Evolutionary conservation across 2,888 invertebrate genomes (phyloP).

Genomic region (Branchipolynoe longqiensis): DNA sequence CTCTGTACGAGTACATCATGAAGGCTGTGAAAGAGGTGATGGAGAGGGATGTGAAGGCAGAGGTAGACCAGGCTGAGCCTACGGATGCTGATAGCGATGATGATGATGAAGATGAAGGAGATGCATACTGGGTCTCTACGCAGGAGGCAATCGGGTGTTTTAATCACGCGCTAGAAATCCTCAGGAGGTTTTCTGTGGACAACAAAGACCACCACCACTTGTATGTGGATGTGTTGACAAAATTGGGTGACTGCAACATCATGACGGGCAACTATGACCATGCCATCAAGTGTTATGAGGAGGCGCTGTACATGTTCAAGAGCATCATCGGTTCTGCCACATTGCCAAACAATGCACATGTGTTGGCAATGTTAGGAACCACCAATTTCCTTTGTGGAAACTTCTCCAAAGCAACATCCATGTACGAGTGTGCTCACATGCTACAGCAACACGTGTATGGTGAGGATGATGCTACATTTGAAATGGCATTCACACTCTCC

Average conservation of each 20-base stretch:
- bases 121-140: slow-evolving; percentile 71
- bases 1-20: slow-evolving; percentile 77
- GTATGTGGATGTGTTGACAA: slow-evolving; percentile 70
- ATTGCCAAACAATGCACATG: slow-evolving; percentile 78
- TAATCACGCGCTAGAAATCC: slow-evolving; percentile 75
- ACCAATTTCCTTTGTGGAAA: slow-evolving; percentile 79
- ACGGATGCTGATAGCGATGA: slow-evolving; percentile 57
- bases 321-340: slow-evolving; percentile 72
- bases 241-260: slow-evolving; percentile 79
- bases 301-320: slow-evolving; percentile 76
- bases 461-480: slow-evolving; percentile 70
- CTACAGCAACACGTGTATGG: slow-evolving; percentile 78
- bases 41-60: slow-evolving; percentile 64
- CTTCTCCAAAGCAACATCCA: slow-evolving; percentile 78
- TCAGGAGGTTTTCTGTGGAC: slow-evolving; percentile 68
- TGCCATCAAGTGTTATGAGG: slow-evolving; percentile 78
- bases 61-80: slow-evolving; percentile 15
- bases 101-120: slow-evolving; percentile 62
- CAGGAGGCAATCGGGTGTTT: slow-evolving; percentile 79
- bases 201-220: slow-evolving; percentile 58
- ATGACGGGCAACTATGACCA: slow-evolving; percentile 78
- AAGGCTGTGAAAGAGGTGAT: slow-evolving; percentile 66
- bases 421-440: slow-evolving; percentile 79
- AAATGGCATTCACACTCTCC: slow-evolving; percentile 77
- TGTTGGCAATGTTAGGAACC: slow-evolving; percentile 79